Evolutionary conservation across 2,797 vertebrate species (phyloP), one percentile per base, ranked within the genome.

Genomic region (Argyrosomus regius): DNA sequence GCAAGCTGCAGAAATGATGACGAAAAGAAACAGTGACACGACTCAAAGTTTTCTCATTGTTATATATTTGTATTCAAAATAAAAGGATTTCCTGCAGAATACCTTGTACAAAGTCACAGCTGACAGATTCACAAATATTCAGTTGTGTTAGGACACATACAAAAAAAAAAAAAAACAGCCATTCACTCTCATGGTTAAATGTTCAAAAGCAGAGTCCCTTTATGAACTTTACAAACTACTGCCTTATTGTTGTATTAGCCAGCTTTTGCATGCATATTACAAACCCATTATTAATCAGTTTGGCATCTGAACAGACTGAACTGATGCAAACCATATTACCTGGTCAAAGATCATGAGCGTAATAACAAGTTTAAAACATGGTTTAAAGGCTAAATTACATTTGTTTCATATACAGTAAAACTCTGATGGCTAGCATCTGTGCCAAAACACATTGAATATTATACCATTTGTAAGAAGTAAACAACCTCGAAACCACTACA

Each of bases 61-160:
- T 26, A 77, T 64, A 84, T 17, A 71, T 77, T 68, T 77, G 26
- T 84, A 78, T 85, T 75, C 52, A 84, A 85, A 77, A 89, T 61
- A 81, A 72, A 74, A 79, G 4, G 3, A 6, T 59, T 64, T 64
- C 24, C 43, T 75, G n/a, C 64, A 13, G 58, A 78, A 82, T 84
- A 82, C 16, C 17, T 28, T 45, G 46, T 45, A 73, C 35, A 80
- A 78, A 83, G 26, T 79, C 45, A 81, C 60, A 80, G 49, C 56
- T 57, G 69, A 73, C 22, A 78, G 50, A 69, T 65, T 80, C 63
- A 78, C 60, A 85, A 62, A 74, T 69, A 39, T 69, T 71, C 43
- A 56, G 22, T 7, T 66, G 26, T 43, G 14, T 72, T 31, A 17
- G 14, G 52, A 81, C 56, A 82, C 56, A 74, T 13, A 59, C 24